Evolutionary conservation across 2,797 vertebrate genomes (phyloP), one percentile per base, ranked within the genome.

Genomic region (Melanotaenia trifasciata): DNA sequence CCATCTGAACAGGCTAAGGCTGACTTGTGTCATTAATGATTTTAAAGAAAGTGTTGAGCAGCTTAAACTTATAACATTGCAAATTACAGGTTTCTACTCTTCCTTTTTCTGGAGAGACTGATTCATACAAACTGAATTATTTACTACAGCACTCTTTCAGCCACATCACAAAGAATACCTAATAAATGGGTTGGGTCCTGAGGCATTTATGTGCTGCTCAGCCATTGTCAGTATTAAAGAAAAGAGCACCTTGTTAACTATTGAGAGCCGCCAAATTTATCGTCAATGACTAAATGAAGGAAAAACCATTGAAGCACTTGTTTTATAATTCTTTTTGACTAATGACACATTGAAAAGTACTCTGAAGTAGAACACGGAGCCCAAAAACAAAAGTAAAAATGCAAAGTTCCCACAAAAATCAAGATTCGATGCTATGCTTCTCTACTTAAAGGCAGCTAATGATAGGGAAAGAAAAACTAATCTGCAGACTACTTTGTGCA

Each of bases 81-180:
- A 64, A 72, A 36, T 54, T 59, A 79, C 70, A 67, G 67, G 40
- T 14, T 56, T 68, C 71, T 57, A 53, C 26, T 54, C 72, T 76
- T 70, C 63, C 28, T 30, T 76, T 81, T 86, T 47, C 58, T 54
- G 14, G 47, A 3, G 60, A 73, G 38, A 59, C 32, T 50, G 61
- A 79, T 74, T 86, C 70, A 81, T 36, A 64, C 10, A 18, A 71
- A 69, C 59, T 87, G 67, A 92, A 92, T 90, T 84, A 90, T 91
- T 91, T 77, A 91, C 68, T 7, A 10, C 59, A 53, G 60, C 64
- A 18, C 69, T 77, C 76, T 71, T 70, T 36, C 72, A 77, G 79
- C 68, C 67, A 86, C 84, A 88, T 89, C 89, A 90, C 86, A 89
- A 89, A 88, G 87, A 85, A 86, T 89, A 66, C 7, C 76, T 80